Conservation (phyloP, 2,797 vertebrate species). For the Synaphobranchus kaupii region DNA sequence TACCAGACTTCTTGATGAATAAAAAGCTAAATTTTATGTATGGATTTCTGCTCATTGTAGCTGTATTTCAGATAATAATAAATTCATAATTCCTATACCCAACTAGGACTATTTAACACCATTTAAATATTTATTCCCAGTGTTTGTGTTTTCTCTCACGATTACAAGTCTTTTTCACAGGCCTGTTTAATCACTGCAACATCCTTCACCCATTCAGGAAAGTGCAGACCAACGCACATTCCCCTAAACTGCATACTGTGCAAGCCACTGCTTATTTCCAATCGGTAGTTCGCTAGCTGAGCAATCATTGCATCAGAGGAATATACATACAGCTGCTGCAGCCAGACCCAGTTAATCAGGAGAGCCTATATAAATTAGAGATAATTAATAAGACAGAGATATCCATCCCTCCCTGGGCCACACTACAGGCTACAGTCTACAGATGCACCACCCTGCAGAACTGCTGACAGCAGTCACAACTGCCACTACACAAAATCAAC, state of each 20-base stretch:
- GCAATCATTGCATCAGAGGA: background rate
- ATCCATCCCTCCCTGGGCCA: too few relatives aligned
- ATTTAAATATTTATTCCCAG: background rate
- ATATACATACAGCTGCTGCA: background rate
- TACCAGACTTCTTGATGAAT: background rate
- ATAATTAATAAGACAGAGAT: too few relatives aligned
- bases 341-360: too few relatives aligned
- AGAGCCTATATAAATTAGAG: too few relatives aligned
- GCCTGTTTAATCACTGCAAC: background rate
- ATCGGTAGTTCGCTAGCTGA: background rate
- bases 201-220: background rate
- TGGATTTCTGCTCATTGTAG: background rate
- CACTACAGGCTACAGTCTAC: too few relatives aligned
- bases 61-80: background rate
- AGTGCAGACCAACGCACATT: background rate
- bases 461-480: too few relatives aligned
- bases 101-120: background rate
- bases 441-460: too few relatives aligned
- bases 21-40: background rate
- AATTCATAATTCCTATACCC: background rate
- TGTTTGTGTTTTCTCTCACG: background rate
- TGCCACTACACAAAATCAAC: too few relatives aligned
- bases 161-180: background rate
- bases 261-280: background rate
- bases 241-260: background rate